A percentile compares a stretch with the other conserved stretches of the same genome.
Conservation (phyloP, 2,888 invertebrate genomes). For the Leptogaster cylindrica region DNA sequence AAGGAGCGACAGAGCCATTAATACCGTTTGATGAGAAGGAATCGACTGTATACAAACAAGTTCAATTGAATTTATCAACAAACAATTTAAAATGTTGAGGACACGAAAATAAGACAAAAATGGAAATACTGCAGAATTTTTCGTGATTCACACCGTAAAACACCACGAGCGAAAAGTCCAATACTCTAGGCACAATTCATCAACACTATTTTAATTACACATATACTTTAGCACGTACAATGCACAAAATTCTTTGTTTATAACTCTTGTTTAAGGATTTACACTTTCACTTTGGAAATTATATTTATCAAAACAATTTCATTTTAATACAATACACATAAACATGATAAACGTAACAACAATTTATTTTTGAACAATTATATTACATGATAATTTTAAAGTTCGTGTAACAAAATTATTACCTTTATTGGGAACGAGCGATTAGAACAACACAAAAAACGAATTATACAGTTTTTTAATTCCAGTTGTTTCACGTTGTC, state of each 20-base stretch:
- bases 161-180: slow-evolving; percentile 31
- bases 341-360: slow-evolving; percentile 8
- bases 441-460: slow-evolving; percentile 86
- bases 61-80: background rate
- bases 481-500: slow-evolving; percentile 83
- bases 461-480: slow-evolving; percentile 87
- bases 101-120: background rate
- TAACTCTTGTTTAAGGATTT: too few relatives aligned
- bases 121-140: slow-evolving; percentile 5
- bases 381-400: slow-evolving; percentile 23
- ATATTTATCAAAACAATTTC: slow-evolving; percentile 20
- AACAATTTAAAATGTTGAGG: background rate
- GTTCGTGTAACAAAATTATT: slow-evolving; percentile 8
- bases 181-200: slow-evolving; percentile 13
- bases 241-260: background rate
- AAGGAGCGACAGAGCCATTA: slow-evolving; percentile 62
- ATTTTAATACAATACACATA: background rate
- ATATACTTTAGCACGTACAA: background rate
- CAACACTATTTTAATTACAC: slow-evolving; percentile 8
- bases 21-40: slow-evolving; percentile 42
- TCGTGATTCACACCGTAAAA: slow-evolving; percentile 39
- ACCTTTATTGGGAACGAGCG: slow-evolving; percentile 41
- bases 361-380: background rate
- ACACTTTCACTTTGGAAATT: slow-evolving; percentile 20
- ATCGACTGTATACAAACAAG: background rate